Conservation (phyloP, 2,888 invertebrate genomes). For the Lithophane ornitopus region DNA sequence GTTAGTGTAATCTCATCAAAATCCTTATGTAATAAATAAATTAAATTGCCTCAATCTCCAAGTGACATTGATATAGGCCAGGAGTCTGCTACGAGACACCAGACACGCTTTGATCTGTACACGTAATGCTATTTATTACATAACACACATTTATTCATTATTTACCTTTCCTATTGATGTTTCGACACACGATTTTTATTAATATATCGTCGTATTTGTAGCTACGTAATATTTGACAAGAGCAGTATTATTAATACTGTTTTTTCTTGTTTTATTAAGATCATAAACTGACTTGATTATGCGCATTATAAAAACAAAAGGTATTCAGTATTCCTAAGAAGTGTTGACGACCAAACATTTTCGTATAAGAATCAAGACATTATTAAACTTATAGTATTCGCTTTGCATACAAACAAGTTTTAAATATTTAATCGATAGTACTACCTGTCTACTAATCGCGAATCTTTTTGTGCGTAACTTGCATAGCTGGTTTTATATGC, state of each 20-base stretch:
- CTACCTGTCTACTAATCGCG: slow-evolving; percentile 48
- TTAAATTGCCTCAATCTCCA: slow-evolving; percentile 64
- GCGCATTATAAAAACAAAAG: slow-evolving; percentile 44
- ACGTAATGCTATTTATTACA: slow-evolving; percentile 61
- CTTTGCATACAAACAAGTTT: slow-evolving; percentile 60
- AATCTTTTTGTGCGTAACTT: slow-evolving; percentile 45
- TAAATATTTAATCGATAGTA: slow-evolving; percentile 53
- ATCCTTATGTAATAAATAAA: slow-evolving; percentile 66
- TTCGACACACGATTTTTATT: slow-evolving; percentile 11
- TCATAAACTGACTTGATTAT: slow-evolving; percentile 30
- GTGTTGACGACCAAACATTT: slow-evolving; percentile 47
- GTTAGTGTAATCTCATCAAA: slow-evolving; percentile 62
- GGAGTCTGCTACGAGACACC: slow-evolving; percentile 69
- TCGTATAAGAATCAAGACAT: slow-evolving; percentile 48
- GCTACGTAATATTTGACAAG: slow-evolving; percentile 2
- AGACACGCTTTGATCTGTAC: slow-evolving; percentile 75
- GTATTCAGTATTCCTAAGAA: slow-evolving; percentile 37
- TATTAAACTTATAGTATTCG: slow-evolving; percentile 45
- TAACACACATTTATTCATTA: slow-evolving; percentile 60
- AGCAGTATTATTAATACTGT: slow-evolving; percentile 3
- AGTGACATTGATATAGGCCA: slow-evolving; percentile 75
- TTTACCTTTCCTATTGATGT: slow-evolving; percentile 33
- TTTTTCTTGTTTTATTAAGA: slow-evolving; percentile 22
- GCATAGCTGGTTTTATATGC: slow-evolving; percentile 38
- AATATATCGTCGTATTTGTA: slow-evolving; percentile 15